These are phyloP conservation scores for Ictalurus furcatus DNA, from an alignment of 2,113 vertebrate genomes.

Conservation along the genomic window DNA sequence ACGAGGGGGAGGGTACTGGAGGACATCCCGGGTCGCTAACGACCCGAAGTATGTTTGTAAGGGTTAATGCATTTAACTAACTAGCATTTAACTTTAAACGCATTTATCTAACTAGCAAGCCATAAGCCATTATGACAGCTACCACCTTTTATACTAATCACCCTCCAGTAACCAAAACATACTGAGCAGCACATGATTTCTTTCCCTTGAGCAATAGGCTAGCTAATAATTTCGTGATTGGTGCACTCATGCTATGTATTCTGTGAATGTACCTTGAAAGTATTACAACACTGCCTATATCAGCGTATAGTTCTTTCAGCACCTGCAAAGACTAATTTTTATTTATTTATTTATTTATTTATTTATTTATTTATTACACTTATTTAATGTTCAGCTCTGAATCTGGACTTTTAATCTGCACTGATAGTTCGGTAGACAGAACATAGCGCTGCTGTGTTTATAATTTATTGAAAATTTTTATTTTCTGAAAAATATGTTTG, in stretches of 20 bases:
- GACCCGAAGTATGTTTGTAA: no score
- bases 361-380: not conserved
- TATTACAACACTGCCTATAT: not conserved
- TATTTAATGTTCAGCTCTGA: not conserved
- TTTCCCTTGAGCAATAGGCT: not conserved
- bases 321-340: not conserved
- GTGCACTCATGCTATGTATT: not conserved
- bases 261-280: not conserved
- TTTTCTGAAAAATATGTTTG: slow-evolving; percentile 24
- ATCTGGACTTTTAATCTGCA: slow-evolving; percentile 9
- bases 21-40: no score
- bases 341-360: not conserved
- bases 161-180: not conserved
- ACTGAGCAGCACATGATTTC: not conserved
- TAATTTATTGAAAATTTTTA: not conserved
- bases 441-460: not conserved
- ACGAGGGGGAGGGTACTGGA: no score
- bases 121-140: not conserved
- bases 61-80: not conserved
- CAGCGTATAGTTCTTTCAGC: not conserved
- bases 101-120: not conserved
- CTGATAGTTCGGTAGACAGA: not conserved
- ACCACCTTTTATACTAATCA: not conserved
- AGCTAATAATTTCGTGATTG: not conserved
- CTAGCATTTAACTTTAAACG: no score